Evolutionary conservation across 2,113 vertebrate genomes (phyloP).

Genomic region (Pycnonotus jocosus): DNA sequence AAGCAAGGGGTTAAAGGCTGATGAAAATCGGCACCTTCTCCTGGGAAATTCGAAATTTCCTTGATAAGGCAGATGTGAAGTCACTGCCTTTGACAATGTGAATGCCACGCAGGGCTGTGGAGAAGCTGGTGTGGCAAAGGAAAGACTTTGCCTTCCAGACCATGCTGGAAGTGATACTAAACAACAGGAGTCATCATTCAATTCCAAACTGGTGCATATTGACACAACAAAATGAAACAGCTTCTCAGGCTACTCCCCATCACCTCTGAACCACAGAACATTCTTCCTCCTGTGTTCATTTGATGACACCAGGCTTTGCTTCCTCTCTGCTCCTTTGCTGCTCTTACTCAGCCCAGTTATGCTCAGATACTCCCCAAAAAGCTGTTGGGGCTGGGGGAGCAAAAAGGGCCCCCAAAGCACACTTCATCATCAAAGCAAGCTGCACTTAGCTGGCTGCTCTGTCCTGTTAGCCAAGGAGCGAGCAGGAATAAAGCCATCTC

Average conservation of each 20-base stretch:
- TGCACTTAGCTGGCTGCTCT: fast-evolving
- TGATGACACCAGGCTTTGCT: neutral
- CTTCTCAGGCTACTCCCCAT: neutral
- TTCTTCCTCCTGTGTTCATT: fast-evolving
- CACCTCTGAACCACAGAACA: neutral
- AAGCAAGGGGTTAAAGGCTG: neutral
- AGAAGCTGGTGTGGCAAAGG: neutral
- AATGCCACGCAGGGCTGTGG: neutral
- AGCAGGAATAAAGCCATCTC: neutral
- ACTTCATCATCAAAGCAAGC: neutral
- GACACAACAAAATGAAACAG: neutral
- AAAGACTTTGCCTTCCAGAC: neutral
- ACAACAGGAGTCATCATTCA: neutral
- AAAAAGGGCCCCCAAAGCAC: neutral
- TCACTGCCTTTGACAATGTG: fast-evolving
- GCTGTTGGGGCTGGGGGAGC: neutral
- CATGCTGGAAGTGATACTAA: neutral
- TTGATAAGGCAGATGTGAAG: neutral
- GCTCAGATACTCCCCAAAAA: neutral
- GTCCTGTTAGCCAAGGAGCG: fast-evolving
- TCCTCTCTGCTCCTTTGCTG: neutral
- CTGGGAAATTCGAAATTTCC: neutral
- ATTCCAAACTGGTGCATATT: neutral
- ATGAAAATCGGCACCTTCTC: neutral
- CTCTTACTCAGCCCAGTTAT: neutral